phyloP scores from a whole-genome alignment of 1,140 invertebrate genomes.

The Drosophila guanche region DNA sequence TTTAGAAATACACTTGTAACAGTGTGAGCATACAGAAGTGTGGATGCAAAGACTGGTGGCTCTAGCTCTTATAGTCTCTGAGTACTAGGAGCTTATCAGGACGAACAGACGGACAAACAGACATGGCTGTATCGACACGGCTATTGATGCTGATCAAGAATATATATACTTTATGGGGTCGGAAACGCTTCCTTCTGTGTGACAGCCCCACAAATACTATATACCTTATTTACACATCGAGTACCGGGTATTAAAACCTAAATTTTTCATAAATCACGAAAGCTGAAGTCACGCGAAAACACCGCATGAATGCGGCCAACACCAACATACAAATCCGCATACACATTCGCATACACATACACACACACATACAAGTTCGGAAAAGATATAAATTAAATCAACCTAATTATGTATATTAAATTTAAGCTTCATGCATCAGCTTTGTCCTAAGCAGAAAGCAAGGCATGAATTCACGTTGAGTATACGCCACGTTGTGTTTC shows the following conservation, averaged over 20 bases:
- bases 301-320: constrained; percentile 24
- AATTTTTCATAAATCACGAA: constrained; percentile 56
- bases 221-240: too few species aligned
- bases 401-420: constrained; percentile 62
- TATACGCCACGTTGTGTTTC: constrained; percentile 39
- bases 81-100: too few species aligned
- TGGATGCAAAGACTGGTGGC: too few species aligned
- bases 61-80: too few species aligned
- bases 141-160: too few species aligned
- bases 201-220: too few species aligned
- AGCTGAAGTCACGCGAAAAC: constrained; percentile 32
- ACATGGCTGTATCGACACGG: too few species aligned
- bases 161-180: too few species aligned
- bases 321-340: constrained; percentile 5
- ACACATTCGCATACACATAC: neutral
- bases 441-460: constrained; percentile 2
- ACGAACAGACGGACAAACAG: too few species aligned
- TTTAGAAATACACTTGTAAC: too few species aligned
- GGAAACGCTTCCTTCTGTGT: too few species aligned
- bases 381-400: constrained; percentile 44
- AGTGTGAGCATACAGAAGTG: too few species aligned
- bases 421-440: constrained; percentile 11
- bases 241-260: neutral
- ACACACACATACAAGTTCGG: constrained; percentile 13
- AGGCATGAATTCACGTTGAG: constrained; percentile 37